Conservation (phyloP, 2,113 vertebrate species). For the Pagrus major region DNA sequence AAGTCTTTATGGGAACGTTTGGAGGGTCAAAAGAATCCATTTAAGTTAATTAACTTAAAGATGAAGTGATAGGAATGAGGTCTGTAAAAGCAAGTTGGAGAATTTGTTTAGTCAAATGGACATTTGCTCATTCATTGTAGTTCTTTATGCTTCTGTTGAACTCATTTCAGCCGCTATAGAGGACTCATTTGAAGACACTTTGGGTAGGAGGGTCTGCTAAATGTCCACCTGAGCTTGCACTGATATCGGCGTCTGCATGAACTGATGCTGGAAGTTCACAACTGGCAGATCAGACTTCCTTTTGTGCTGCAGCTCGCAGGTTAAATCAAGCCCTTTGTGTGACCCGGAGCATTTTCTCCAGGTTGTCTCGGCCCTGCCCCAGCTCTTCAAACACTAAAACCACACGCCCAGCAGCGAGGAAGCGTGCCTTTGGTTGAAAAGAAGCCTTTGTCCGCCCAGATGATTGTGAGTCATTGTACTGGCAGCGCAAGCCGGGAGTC, state of each 20-base stretch:
- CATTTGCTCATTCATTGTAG: too few relatives aligned
- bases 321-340: conserved; percentile 61
- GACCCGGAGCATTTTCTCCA: conserved; percentile 48
- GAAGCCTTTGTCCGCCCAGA: conserved; percentile 51
- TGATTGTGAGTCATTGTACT: conserved; percentile 67
- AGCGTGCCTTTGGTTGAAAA: conserved; percentile 43
- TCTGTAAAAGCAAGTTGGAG: background rate
- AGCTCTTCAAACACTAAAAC: conserved; percentile 47
- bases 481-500: conserved; percentile 44
- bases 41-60: background rate
- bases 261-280: conserved; percentile 8
- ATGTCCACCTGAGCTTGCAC: too few relatives aligned
- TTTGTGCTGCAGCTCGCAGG: conserved; percentile 42
- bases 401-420: conserved; percentile 54
- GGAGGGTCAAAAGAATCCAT: conserved; percentile 4
- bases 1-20: background rate
- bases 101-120: background rate
- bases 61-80: background rate
- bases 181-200: background rate
- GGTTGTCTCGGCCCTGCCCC: conserved; percentile 56
- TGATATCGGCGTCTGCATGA: background rate
- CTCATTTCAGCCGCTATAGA: too few relatives aligned
- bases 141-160: background rate
- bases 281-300: background rate
- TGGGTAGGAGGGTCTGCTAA: background rate